phyloP scores from a whole-genome alignment of 2,797 vertebrate species.

The Trachops cirrhosus region DNA sequence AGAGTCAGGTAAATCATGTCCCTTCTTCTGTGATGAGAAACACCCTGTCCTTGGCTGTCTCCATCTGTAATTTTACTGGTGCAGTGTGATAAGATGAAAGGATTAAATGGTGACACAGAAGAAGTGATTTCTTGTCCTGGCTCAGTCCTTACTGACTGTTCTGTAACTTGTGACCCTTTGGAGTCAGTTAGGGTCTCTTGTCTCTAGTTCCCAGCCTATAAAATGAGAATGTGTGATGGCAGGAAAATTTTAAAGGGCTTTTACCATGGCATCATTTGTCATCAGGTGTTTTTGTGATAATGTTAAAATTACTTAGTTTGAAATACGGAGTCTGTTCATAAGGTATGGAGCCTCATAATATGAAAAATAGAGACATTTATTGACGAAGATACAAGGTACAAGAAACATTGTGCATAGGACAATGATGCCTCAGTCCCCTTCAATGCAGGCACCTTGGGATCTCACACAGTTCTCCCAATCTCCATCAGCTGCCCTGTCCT shows the following conservation, averaged over 20 bases:
- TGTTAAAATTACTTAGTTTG: constrained; percentile 6
- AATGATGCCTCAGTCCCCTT: neutral
- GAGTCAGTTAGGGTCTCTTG: neutral
- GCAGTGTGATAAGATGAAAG: neutral
- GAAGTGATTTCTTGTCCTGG: neutral
- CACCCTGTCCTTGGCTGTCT: neutral
- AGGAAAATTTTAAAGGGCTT: neutral
- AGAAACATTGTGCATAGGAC: neutral
- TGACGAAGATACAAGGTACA: neutral
- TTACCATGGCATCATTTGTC: neutral
- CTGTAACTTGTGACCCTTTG: neutral
- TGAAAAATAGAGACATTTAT: neutral
- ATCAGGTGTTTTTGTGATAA: neutral
- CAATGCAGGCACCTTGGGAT: neutral
- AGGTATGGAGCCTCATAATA: neutral
- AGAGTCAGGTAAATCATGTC: neutral
- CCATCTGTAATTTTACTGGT: neutral
- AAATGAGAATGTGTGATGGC: neutral
- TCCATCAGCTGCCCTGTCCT: neutral
- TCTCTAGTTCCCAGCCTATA: neutral
- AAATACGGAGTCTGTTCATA: neutral
- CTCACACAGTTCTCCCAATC: neutral
- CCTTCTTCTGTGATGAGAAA: constrained; percentile 7
- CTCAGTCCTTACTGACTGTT: neutral
- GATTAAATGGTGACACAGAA: neutral